A percentile compares a stretch with the other conserved stretches of the same genome.
Conservation (phyloP, 1,140 invertebrate genomes). For the Tenebrio molitor region DNA sequence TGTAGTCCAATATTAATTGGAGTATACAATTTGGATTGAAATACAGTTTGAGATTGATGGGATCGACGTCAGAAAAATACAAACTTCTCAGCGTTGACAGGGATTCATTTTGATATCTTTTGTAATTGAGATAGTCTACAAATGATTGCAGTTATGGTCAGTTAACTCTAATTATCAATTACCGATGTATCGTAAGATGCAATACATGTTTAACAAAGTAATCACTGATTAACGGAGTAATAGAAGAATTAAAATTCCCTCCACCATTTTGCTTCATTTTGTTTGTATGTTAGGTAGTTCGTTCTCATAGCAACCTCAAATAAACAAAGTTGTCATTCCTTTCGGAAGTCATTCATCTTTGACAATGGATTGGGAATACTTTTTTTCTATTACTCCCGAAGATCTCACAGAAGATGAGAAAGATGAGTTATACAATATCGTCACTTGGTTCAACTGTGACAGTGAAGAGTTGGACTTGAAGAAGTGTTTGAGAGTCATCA, state of each 20-base stretch:
- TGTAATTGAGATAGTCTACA: constrained; percentile 5
- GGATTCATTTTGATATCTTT: not conserved
- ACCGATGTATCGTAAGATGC: constrained; percentile 23
- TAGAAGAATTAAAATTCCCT: constrained; percentile 5
- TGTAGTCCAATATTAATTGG: constrained; percentile 32
- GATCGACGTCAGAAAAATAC: not conserved
- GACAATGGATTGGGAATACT: constrained; percentile 72
- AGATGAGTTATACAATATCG: constrained; percentile 73
- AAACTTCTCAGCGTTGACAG: not conserved
- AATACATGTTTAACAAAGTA: constrained; percentile 38
- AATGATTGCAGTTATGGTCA: not conserved
- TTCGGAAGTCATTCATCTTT: not conserved
- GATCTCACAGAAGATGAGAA: constrained; percentile 73
- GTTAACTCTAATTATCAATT: not conserved
- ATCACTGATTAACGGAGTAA: too few species aligned
- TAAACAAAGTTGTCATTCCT: constrained; percentile 12
- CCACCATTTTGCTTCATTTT: not conserved
- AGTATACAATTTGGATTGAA: constrained; percentile 9
- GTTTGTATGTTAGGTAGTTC: constrained; percentile 19
- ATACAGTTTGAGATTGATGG: not conserved
- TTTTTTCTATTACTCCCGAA: constrained; percentile 70
- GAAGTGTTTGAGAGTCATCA: constrained; percentile 71
- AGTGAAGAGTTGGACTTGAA: constrained; percentile 70
- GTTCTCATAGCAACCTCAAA: constrained; percentile 4
- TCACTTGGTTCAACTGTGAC: constrained; percentile 73